Evolutionary conservation across 1,140 invertebrate genomes (phyloP).

Genomic region (Ceratina japonica): DNA sequence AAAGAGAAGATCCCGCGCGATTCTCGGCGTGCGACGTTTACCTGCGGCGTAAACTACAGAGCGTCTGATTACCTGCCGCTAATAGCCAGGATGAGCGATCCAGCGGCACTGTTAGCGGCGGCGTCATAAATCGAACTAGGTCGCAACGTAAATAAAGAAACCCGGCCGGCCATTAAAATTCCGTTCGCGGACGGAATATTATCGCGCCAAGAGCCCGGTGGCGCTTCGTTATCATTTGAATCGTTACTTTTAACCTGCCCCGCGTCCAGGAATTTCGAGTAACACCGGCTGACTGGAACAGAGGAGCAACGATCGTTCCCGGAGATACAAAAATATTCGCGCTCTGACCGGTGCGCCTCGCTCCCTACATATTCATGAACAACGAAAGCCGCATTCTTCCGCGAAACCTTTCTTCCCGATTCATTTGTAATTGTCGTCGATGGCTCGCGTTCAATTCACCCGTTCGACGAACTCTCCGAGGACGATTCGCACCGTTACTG

Average conservation of each 20-base stretch:
- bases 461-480: no score
- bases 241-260: slow-evolving; percentile 32
- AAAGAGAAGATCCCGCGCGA: neutral
- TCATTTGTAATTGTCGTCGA: neutral
- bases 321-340: neutral
- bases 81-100: slow-evolving; percentile 32
- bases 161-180: slow-evolving; percentile 29
- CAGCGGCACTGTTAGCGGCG: neutral
- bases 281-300: neutral
- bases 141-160: slow-evolving; percentile 38
- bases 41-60: slow-evolving; percentile 5
- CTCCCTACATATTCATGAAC: slow-evolving; percentile 21
- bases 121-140: slow-evolving; percentile 35
- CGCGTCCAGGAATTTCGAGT: slow-evolving; percentile 5
- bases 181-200: slow-evolving; percentile 7
- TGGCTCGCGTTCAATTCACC: neutral
- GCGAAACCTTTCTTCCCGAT: neutral
- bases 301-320: neutral
- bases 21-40: neutral
- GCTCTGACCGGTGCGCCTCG: neutral
- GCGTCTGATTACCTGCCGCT: slow-evolving; percentile 43
- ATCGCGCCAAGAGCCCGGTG: slow-evolving; percentile 1
- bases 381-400: neutral
- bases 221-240: slow-evolving; percentile 42
- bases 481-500: no score